Evolutionary conservation across 2,888 invertebrate genomes (phyloP).

Genomic region (Andricus curvator): DNA sequence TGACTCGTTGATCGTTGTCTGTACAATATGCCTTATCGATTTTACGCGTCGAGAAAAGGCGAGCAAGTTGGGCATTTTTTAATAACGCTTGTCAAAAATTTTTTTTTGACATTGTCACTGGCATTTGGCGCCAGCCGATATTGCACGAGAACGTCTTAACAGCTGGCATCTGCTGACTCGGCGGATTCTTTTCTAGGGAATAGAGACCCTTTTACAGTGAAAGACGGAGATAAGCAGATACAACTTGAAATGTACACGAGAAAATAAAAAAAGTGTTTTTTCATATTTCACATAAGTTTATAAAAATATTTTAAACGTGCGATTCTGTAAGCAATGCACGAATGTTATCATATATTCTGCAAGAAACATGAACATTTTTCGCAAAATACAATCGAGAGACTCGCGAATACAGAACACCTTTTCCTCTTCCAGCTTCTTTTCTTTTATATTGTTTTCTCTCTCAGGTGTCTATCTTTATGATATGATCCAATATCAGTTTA

Average conservation of each 20-base stretch:
- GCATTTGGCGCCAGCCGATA: conserved; percentile 77
- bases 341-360: not conserved
- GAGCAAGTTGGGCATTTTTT: conserved; percentile 60
- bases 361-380: not conserved
- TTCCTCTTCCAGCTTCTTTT: not conserved
- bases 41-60: not conserved
- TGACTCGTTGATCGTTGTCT: conserved; percentile 27
- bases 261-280: not conserved
- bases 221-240: conserved; percentile 46
- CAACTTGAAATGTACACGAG: conserved; percentile 1
- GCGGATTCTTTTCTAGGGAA: conserved; percentile 67
- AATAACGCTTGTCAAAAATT: conserved; percentile 74
- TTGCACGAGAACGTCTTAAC: conserved; percentile 70
- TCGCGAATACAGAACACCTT: conserved; percentile 2
- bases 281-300: conserved; percentile 23
- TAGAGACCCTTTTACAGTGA: conserved; percentile 27
- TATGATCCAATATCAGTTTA: too few species aligned
- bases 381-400: not conserved
- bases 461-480: not conserved
- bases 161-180: conserved; percentile 74
- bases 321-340: conserved; percentile 9
- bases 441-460: not conserved
- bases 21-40: conserved; percentile 1
- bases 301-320: conserved; percentile 5
- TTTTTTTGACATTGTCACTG: conserved; percentile 74